These are phyloP conservation scores for Spinibarbus caldwelli DNA, from an alignment of 2,797 vertebrate genomes.

Conservation along the genomic window DNA sequence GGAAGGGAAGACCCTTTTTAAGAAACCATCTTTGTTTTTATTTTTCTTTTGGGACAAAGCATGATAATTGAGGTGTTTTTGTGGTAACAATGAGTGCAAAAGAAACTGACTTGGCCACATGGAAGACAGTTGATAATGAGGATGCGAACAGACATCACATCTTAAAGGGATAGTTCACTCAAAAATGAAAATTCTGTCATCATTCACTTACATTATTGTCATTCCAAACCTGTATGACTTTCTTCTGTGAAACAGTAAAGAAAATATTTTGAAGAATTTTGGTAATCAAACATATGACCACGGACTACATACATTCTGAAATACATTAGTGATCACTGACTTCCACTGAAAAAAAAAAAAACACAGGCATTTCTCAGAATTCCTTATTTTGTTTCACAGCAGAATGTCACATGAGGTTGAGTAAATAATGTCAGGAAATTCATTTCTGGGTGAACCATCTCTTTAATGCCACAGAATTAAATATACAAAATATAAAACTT, in stretches of 20 bases:
- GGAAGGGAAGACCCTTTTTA: slow-evolving; percentile 6
- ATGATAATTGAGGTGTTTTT: neutral
- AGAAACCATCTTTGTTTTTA: neutral
- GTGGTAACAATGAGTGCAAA: neutral
- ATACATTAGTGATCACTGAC: too few species aligned
- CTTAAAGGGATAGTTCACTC: neutral
- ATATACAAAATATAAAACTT: neutral
- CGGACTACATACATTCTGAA: too few species aligned
- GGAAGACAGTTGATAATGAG: neutral
- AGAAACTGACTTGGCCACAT: neutral
- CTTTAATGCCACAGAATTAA: neutral
- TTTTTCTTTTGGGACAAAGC: neutral
- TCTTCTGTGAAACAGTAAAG: neutral
- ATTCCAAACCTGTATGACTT: neutral
- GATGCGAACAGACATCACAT: neutral
- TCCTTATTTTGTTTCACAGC: neutral
- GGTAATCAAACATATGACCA: too few species aligned
- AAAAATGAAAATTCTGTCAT: neutral
- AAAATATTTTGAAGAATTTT: neutral
- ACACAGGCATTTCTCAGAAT: neutral
- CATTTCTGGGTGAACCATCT: too few species aligned
- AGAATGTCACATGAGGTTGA: neutral
- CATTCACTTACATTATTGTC: neutral
- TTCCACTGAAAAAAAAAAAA: too few species aligned
- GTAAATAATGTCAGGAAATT: neutral